Evolutionary conservation across 2,113 vertebrate genomes (phyloP), one percentile per base, ranked within the genome.

Genomic region (Pedionomus torquatus): DNA sequence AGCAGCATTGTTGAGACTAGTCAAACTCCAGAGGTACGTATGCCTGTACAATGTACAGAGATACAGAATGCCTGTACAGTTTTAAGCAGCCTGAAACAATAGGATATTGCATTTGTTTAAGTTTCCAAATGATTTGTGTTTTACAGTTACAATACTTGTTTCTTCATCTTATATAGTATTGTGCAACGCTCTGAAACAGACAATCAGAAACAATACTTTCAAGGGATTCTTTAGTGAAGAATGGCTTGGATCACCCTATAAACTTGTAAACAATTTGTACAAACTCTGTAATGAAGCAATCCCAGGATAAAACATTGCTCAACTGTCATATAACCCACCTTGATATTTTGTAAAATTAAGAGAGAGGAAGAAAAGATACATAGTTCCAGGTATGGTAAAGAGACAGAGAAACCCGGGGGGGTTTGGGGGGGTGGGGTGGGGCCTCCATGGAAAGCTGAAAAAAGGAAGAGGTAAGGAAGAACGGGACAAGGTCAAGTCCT

Each of bases 151-250:
- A 2, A 46, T 81, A 64, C 71, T 83, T 41, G 7, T 88, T 88
- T 88, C 52, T 91, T 95, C 77, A 65, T 71, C 25, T 83, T 77
- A 30, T 16, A 44, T 6, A 61, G 14, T 43, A 69, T 85, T 91
- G 51, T 83, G 90, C 64, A 95, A 95, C n/a, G n/a, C 52, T 77
- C 30, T 58, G 83, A 92, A 80, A 35, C 35, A 93, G 64, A 82
- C 70, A 79, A 93, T 86, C 78, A 60, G 76, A 83, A 93, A 74
- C 74, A 92, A 41, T 57, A 86, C 51, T 94, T 86, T 66, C 85
- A 93, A 94, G 33, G 57, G 37, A 77, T 39, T 90, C 25, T 90
- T 95, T 86, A 77, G 76, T 48, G 69, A 80, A 79, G 31, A 91
- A 88, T 58, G 23, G 46, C 39, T 94, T 95, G 79, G 33, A 83